phyloP scores from a whole-genome alignment of 1,140 invertebrate genomes.

The Cydia strobilella region DNA sequence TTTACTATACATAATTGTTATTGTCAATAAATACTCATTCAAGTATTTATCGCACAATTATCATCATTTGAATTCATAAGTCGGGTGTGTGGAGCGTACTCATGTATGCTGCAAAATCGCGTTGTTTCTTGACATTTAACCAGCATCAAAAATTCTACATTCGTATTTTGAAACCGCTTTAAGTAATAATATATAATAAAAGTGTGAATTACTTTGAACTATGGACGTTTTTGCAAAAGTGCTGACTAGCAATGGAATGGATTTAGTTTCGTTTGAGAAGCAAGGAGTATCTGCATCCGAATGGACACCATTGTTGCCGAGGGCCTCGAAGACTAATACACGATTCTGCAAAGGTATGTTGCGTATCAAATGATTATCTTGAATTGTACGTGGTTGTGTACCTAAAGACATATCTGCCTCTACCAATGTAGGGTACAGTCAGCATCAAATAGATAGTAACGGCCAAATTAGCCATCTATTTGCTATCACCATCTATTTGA shows the following conservation, averaged over 20 bases:
- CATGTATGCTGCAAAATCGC: neutral
- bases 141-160: neutral
- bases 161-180: neutral
- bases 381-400: too few relatives aligned
- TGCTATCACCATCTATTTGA: too few relatives aligned
- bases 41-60: too few relatives aligned
- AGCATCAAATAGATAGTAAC: too few relatives aligned
- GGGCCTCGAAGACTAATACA: constrained; percentile 28
- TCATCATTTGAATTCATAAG: constrained; percentile 28
- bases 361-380: neutral
- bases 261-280: constrained; percentile 39
- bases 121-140: neutral
- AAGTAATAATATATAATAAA: neutral
- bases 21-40: constrained; percentile 7
- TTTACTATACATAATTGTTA: neutral
- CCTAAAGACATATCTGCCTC: too few relatives aligned
- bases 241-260: constrained; percentile 30
- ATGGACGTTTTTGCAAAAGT: constrained; percentile 43
- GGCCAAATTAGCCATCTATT: too few relatives aligned
- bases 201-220: constrained; percentile 24
- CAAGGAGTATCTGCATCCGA: constrained; percentile 39
- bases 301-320: constrained; percentile 47
- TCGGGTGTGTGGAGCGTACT: neutral
- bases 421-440: too few relatives aligned
- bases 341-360: constrained; percentile 39